Conservation (phyloP, 2,113 vertebrate genomes). For the Otis tarda region DNA sequence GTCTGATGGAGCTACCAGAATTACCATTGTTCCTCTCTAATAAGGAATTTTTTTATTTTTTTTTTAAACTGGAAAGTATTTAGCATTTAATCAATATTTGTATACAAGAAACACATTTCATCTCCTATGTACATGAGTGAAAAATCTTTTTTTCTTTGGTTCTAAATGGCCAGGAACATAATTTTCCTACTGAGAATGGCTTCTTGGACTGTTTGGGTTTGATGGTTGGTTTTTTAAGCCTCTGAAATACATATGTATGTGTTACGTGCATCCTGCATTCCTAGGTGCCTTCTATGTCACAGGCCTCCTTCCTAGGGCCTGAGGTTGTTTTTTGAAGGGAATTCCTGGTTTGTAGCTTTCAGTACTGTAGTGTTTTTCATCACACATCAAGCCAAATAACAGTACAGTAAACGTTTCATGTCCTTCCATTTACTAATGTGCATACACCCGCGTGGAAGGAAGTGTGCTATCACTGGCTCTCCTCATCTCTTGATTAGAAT, state of each 20-base stretch:
- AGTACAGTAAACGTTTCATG: background rate
- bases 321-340: background rate
- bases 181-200: background rate
- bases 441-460: background rate
- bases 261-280: background rate
- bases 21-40: background rate
- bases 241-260: background rate
- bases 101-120: background rate
- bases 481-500: background rate
- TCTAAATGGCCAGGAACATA: background rate
- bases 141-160: background rate
- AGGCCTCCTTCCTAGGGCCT: background rate
- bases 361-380: background rate
- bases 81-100: background rate
- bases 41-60: background rate
- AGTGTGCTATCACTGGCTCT: accelerated
- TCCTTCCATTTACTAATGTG: background rate
- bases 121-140: background rate
- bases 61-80: background rate
- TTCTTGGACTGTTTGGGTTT: background rate
- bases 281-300: slow-evolving; percentile 2
- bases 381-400: background rate
- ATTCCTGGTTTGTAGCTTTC: background rate
- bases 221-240: background rate
- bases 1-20: background rate